Evolutionary conservation across 2,113 vertebrate genomes (phyloP).

Genomic region (Pagrus major): DNA sequence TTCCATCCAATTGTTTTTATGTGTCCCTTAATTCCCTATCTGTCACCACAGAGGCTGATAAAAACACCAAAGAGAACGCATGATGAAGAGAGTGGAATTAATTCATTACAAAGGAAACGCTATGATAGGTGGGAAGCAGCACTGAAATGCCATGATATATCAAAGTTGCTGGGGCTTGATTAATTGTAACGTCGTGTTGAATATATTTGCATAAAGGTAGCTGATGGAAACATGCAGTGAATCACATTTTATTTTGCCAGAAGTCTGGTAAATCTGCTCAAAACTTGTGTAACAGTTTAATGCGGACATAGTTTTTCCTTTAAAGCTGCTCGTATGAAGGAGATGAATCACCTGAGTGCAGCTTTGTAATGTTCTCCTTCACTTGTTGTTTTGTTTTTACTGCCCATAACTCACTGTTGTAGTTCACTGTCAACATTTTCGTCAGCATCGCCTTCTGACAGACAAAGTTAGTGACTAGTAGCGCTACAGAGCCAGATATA

Average conservation of each 20-base stretch:
- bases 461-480: not conserved
- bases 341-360: not conserved
- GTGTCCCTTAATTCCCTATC: slow-evolving; percentile 2
- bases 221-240: not conserved
- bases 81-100: slow-evolving; percentile 7
- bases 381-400: not conserved
- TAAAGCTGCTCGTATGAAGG: not conserved
- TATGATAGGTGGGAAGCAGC: slow-evolving; percentile 13
- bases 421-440: not conserved
- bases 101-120: slow-evolving; percentile 1
- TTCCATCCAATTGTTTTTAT: slow-evolving; percentile 35
- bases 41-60: slow-evolving; percentile 23
- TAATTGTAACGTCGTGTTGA: slow-evolving; percentile 14
- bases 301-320: not conserved
- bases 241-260: not conserved
- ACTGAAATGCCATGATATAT: slow-evolving; percentile 5
- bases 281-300: not conserved
- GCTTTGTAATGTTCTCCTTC: not conserved
- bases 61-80: slow-evolving; percentile 20
- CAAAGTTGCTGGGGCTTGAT: not conserved
- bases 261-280: not conserved
- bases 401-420: not conserved
- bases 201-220: slow-evolving; percentile 8
- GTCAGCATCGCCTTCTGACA: not conserved
- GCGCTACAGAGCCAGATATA: not conserved